Evolutionary conservation across 2,797 vertebrate genomes (phyloP).

Genomic region (Enteromius unitaeniatus): DNA sequence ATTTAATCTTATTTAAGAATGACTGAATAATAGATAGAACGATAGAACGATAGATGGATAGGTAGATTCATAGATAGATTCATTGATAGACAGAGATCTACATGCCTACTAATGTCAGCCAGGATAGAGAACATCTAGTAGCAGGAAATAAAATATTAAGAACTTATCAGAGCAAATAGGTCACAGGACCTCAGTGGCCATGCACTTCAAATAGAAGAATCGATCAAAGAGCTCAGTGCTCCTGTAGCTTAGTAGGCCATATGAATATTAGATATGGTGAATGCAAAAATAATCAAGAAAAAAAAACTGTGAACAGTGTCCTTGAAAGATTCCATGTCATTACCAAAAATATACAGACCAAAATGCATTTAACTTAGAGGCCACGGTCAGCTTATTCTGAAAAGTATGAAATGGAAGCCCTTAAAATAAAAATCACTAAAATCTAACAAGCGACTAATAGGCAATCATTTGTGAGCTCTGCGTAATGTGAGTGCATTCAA

Average conservation of each 20-base stretch:
- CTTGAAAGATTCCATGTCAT: background rate
- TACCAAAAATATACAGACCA: background rate
- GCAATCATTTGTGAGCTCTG: slow-evolving; percentile 3
- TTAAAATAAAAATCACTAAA: slow-evolving; percentile 10
- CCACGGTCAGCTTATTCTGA: background rate
- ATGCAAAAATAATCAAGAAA: background rate
- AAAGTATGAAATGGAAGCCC: background rate
- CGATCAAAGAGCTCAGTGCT: slow-evolving; percentile 7
- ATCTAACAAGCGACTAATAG: slow-evolving; percentile 25
- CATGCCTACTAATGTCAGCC: slow-evolving; percentile 31
- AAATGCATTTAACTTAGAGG: slow-evolving; percentile 1
- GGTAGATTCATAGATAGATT: background rate
- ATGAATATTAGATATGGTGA: slow-evolving; percentile 31
- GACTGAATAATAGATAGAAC: background rate
- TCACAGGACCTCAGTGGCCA: slow-evolving; percentile 23
- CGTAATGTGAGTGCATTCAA: slow-evolving; percentile 28
- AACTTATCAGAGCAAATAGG: slow-evolving; percentile 34
- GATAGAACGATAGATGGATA: background rate
- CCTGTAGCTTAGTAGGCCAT: background rate
- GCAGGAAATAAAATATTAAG: slow-evolving; percentile 16
- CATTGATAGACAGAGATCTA: background rate
- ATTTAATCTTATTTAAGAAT: too few species aligned
- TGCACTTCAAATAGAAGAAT: slow-evolving; percentile 24
- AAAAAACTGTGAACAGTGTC: background rate
- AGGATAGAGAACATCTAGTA: slow-evolving; percentile 17